Conservation (phyloP, 92 coral and sea anemone species). For the Chrysogorgia sp. region DNA sequence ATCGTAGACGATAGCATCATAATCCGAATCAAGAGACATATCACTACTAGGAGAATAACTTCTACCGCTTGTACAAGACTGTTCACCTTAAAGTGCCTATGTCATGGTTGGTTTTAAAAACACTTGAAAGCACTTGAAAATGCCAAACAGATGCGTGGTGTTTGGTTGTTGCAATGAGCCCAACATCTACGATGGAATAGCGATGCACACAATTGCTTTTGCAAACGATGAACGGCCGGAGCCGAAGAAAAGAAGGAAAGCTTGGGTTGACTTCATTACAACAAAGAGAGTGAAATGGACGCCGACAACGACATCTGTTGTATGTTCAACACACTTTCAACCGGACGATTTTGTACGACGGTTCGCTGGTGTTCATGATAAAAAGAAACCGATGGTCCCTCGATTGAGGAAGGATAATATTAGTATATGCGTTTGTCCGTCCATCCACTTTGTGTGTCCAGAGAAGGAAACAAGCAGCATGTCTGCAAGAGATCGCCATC, state of each 20-base stretch:
- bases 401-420: conserved; percentile 35
- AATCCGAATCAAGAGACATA: no score
- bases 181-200: conserved; percentile 42
- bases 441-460: neutral
- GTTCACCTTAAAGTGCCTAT: no score
- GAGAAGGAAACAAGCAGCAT: conserved; percentile 8
- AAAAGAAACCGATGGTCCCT: conserved; percentile 26
- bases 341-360: conserved; percentile 39
- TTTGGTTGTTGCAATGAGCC: conserved; percentile 52
- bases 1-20: no score
- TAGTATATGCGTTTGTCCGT: conserved; percentile 38
- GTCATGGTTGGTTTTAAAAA: no score
- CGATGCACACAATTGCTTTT: conserved; percentile 60
- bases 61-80: no score
- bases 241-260: conserved; percentile 57
- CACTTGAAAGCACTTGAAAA: no score
- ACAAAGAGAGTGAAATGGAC: conserved; percentile 57
- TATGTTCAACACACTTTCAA: conserved; percentile 57
- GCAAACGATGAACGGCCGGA: conserved; percentile 49
- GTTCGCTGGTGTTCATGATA: conserved; percentile 19
- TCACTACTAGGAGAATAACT: no score
- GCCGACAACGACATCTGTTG: conserved; percentile 42
- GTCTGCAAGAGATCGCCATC: conserved; percentile 1
- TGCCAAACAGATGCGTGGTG: conserved; percentile 64
- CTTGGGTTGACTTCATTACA: conserved; percentile 56